phyloP scores from a whole-genome alignment of 2,888 invertebrate genomes.

The Lepas anatifera region DNA sequence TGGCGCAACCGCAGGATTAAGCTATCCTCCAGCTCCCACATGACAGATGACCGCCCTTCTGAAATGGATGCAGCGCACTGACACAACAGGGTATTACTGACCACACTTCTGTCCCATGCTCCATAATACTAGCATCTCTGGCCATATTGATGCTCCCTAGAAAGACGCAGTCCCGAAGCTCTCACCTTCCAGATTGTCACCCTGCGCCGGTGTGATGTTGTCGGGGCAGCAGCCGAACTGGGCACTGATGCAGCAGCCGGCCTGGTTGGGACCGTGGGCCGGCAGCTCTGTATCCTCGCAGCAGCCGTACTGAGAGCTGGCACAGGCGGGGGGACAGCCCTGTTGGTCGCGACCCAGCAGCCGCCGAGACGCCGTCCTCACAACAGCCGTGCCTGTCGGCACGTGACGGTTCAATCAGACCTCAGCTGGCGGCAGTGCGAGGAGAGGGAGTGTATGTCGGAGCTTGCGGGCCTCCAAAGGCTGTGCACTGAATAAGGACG shows the following conservation, averaged over 20 bases:
- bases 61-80: too few relatives aligned
- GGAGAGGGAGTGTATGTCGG: too few relatives aligned
- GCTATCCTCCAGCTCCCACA: not conserved
- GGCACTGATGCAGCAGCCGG: constrained; percentile 66
- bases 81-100: too few relatives aligned
- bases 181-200: constrained; percentile 51
- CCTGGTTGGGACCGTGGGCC: constrained; percentile 54
- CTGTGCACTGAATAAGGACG: too few relatives aligned
- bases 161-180: too few relatives aligned
- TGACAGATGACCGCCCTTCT: not conserved
- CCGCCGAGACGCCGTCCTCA: not conserved
- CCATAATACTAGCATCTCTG: too few relatives aligned
- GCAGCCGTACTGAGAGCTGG: constrained; percentile 28
- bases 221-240: constrained; percentile 79
- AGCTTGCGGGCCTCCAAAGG: too few relatives aligned
- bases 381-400: not conserved
- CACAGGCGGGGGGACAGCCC: constrained; percentile 25
- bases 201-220: constrained; percentile 61
- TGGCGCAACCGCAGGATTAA: too few relatives aligned
- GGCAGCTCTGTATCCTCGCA: constrained; percentile 28
- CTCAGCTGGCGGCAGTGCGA: not conserved
- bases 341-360: not conserved
- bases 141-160: too few relatives aligned
- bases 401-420: not conserved
- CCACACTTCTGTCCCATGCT: too few relatives aligned